phyloP scores from a whole-genome alignment of 2,113 vertebrate genomes.

The Cichladusa arquata region DNA sequence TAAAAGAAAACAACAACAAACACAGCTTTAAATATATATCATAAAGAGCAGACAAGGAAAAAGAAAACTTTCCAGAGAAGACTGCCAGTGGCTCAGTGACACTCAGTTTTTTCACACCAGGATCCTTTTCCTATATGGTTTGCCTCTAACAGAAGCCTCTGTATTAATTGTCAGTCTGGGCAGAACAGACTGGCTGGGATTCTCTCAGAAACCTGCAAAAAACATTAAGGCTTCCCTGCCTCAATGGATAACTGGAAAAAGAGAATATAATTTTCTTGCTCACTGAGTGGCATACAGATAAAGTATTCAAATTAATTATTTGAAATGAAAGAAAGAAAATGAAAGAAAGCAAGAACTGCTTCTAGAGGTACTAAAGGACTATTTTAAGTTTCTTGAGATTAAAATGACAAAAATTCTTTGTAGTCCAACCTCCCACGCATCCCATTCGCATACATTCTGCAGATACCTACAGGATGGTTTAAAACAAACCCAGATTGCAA shows the following conservation, averaged over 20 bases:
- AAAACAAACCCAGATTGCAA: background rate
- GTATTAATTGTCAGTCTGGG: background rate
- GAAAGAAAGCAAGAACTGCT: background rate
- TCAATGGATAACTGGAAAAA: background rate
- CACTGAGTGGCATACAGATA: background rate
- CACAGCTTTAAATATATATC: background rate
- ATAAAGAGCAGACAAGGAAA: background rate
- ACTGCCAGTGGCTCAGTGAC: background rate
- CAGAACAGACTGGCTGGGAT: background rate
- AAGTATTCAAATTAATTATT: background rate
- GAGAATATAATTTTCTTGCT: background rate
- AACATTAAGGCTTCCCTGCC: background rate
- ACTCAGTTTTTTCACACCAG: background rate
- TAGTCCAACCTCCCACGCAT: background rate
- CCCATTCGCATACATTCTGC: background rate
- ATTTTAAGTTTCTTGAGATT: background rate
- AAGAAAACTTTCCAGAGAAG: background rate
- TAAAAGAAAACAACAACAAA: slow-evolving; percentile 37
- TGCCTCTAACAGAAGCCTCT: background rate
- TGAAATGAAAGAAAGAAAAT: background rate
- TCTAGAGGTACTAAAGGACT: background rate
- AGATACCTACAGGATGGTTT: background rate
- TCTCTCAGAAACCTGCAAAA: background rate
- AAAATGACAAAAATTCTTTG: background rate
- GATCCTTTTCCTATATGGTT: background rate